These are phyloP conservation scores for Portevinia maculata DNA, from an alignment of 2,888 invertebrate species.

Conservation along the genomic window DNA sequence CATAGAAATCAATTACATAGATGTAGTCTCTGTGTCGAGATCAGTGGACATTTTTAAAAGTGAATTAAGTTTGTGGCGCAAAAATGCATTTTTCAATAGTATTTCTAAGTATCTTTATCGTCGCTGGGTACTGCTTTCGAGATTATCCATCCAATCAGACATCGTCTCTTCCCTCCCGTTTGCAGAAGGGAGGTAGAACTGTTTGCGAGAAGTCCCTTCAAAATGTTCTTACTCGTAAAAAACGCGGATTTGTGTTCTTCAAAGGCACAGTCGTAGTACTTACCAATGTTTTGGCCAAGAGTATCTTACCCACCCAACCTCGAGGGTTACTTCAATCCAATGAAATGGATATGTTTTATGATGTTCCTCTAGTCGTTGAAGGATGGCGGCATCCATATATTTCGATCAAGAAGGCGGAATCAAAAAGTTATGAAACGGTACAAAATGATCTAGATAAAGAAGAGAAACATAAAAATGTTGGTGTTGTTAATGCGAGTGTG, in stretches of 20 bases:
- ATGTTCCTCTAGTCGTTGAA: slow-evolving; percentile 46
- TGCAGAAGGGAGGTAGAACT: neutral
- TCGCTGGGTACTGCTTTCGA: neutral
- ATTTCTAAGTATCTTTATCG: neutral
- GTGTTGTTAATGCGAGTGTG: slow-evolving; percentile 48
- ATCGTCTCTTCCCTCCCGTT: neutral
- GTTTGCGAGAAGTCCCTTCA: slow-evolving; percentile 9
- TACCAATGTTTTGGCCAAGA: slow-evolving; percentile 34
- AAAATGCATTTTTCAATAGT: neutral
- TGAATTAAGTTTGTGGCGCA: too few species aligned
- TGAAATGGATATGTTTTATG: slow-evolving; percentile 57
- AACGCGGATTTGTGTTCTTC: slow-evolving; percentile 52
- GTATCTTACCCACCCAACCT: slow-evolving; percentile 5
- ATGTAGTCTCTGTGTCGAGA: too few species aligned
- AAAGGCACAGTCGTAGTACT: slow-evolving; percentile 36
- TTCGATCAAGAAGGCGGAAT: neutral
- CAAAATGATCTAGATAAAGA: neutral
- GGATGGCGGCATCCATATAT: slow-evolving; percentile 54
- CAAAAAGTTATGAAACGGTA: neutral
- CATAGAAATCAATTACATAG: too few species aligned
- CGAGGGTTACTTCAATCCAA: slow-evolving; percentile 41
- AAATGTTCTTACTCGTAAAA: slow-evolving; percentile 41
- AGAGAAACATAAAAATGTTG: slow-evolving; percentile 34
- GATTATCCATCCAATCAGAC: neutral
- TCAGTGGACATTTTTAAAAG: too few species aligned